These are phyloP conservation scores for Melitaea cinxia DNA, from an alignment of 1,140 invertebrate species.

Conservation along the genomic window DNA sequence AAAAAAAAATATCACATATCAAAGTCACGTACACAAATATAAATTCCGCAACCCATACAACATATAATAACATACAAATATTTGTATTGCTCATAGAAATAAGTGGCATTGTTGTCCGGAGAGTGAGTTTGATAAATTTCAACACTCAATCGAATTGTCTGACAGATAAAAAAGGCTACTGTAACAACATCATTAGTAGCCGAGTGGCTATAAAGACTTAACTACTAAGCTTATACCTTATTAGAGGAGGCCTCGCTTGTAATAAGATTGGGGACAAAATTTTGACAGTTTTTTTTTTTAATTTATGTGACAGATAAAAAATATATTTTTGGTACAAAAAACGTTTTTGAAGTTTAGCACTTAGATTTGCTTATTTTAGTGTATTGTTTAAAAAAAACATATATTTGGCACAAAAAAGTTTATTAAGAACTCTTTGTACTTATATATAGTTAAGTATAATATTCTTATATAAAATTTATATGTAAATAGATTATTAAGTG, in stretches of 20 bases:
- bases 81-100: not conserved
- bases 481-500: too few relatives aligned
- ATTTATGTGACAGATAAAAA: too few relatives aligned
- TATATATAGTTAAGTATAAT: too few relatives aligned
- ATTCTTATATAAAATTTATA: too few relatives aligned
- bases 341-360: too few relatives aligned
- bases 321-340: too few relatives aligned
- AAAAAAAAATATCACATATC: not conserved
- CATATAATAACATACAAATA: too few relatives aligned
- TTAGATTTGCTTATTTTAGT: too few relatives aligned
- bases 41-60: not conserved
- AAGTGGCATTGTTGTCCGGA: not conserved
- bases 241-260: constrained; percentile 45
- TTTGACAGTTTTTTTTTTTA: too few relatives aligned
- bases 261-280: not conserved
- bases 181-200: constrained; percentile 64
- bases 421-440: too few relatives aligned
- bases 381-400: too few relatives aligned
- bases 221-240: constrained; percentile 58
- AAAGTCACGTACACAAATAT: not conserved
- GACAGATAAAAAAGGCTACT: constrained; percentile 63
- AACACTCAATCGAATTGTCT: constrained; percentile 29
- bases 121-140: constrained; percentile 13
- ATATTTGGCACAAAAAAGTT: too few relatives aligned
- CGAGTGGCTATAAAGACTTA: constrained; percentile 48